Evolutionary conservation across 2,113 vertebrate species (phyloP).

Genomic region (Daphoenositta chrysoptera): DNA sequence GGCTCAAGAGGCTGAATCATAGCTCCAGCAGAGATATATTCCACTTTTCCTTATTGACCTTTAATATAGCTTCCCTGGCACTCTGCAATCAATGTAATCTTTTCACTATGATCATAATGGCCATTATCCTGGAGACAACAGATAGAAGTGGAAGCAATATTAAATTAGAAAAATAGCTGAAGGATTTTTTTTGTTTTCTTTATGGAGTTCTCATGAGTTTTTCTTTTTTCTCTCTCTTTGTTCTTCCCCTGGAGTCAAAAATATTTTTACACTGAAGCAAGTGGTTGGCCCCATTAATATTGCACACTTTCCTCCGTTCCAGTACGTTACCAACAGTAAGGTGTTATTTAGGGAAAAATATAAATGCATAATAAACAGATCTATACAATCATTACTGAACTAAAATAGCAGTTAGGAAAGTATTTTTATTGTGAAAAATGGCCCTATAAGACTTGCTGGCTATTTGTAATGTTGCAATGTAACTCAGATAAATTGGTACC

Average conservation of each 20-base stretch:
- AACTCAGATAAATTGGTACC: slow-evolving; percentile 79
- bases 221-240: background rate
- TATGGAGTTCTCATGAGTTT: slow-evolving; percentile 15
- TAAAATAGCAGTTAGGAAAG: slow-evolving; percentile 73
- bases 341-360: slow-evolving; percentile 65
- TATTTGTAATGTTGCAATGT: slow-evolving; percentile 70
- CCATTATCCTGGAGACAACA: slow-evolving; percentile 40
- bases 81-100: slow-evolving; percentile 50
- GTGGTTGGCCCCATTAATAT: slow-evolving; percentile 58
- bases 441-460: slow-evolving; percentile 71
- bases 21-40: slow-evolving; percentile 35
- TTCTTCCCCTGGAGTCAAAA: slow-evolving; percentile 16
- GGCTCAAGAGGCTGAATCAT: slow-evolving; percentile 19
- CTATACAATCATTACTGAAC: slow-evolving; percentile 67
- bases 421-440: slow-evolving; percentile 78
- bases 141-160: slow-evolving; percentile 37
- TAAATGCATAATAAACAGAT: slow-evolving; percentile 75
- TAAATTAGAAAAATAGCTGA: slow-evolving; percentile 56
- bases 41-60: slow-evolving; percentile 62
- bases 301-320: slow-evolving; percentile 41
- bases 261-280: slow-evolving; percentile 37
- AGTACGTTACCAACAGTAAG: slow-evolving; percentile 53
- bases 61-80: slow-evolving; percentile 35
- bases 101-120: slow-evolving; percentile 33
- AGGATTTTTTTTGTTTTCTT: slow-evolving; percentile 59